Evolutionary conservation across 2,113 vertebrate genomes (phyloP), one percentile per base, ranked within the genome.

Genomic region (Brachyhypopomus occidentalis): DNA sequence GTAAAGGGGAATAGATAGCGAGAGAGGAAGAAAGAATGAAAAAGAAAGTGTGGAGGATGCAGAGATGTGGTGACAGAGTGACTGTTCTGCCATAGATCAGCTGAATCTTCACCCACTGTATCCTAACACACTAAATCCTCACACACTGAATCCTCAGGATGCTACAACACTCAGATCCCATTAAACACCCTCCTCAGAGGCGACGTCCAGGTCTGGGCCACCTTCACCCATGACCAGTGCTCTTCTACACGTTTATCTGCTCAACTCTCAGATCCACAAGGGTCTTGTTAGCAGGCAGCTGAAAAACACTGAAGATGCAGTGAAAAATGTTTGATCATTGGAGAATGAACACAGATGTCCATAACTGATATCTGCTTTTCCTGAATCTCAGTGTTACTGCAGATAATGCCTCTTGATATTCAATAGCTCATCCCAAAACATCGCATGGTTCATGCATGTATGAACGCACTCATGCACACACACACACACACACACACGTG

Each of bases 141-240:
- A 41, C 41, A 41, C 9, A 41, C 34, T 12, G 58, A 38, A 83
- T 78, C 30, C 41, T 60, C 23, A 81, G 85, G 34, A 86, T 84
- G 45, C 30, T 52, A 63, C 84, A 84, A 86, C 83, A 84, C 86
- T 80, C 77, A 36, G 89, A 86, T 87, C 89, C 91, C 90, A 92
- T 90, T 91, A 86, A 90, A 85, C 86, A 87, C 84, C 48, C 58
- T 78, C 48, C 64, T 22, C 48, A 78, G 60, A 59, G 30, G 27
- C 56, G 81, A 78, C 4, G 25, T 60, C 56, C 41, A 59, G 17
- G 80, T 55, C 20, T 0, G 30, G 16, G 17, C 38, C 14, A 25
- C 64, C 52, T 14, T 22, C 20, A 74, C 30, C 30, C 78, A 78
- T 83, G 59, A 80, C 48, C 59, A 59, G 2, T 79, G 58, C 34